phyloP scores from a whole-genome alignment of 2,888 invertebrate species.

The Cephus runcator region DNA sequence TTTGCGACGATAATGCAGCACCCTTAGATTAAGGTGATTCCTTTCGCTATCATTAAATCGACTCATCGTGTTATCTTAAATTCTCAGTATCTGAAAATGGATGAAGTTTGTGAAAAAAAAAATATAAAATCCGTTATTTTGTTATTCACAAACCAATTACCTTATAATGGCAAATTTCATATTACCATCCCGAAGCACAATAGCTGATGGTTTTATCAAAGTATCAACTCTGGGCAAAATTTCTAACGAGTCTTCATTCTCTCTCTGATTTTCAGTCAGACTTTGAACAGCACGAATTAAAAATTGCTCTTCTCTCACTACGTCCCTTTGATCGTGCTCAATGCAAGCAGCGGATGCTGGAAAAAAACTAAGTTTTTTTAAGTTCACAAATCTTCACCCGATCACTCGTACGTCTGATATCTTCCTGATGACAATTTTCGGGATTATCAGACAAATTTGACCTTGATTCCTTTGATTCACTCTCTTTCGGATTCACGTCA shows the following conservation, averaged over 20 bases:
- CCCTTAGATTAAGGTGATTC: background rate
- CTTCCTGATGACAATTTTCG: background rate
- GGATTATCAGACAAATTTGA: background rate
- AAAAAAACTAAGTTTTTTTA: background rate
- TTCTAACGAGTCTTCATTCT: conserved; percentile 1
- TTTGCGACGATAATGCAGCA: background rate
- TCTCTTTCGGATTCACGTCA: background rate
- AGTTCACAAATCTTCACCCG: background rate
- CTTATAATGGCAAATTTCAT: conserved; percentile 32
- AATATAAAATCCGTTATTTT: background rate
- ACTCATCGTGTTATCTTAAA: background rate
- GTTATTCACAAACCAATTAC: conserved; percentile 4
- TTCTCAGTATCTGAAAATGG: background rate
- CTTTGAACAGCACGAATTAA: background rate
- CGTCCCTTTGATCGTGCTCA: background rate
- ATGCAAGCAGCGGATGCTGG: background rate
- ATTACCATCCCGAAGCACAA: conserved; percentile 32
- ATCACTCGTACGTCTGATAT: background rate
- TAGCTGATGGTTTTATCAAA: conserved; percentile 28
- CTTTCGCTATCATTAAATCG: background rate
- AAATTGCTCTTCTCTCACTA: background rate
- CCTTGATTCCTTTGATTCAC: background rate
- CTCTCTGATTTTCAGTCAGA: background rate
- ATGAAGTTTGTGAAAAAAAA: background rate
- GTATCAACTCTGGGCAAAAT: conserved; percentile 2